These are phyloP conservation scores for Corythaeola cristata DNA, from an alignment of 2,113 vertebrate genomes.

Conservation along the genomic window DNA sequence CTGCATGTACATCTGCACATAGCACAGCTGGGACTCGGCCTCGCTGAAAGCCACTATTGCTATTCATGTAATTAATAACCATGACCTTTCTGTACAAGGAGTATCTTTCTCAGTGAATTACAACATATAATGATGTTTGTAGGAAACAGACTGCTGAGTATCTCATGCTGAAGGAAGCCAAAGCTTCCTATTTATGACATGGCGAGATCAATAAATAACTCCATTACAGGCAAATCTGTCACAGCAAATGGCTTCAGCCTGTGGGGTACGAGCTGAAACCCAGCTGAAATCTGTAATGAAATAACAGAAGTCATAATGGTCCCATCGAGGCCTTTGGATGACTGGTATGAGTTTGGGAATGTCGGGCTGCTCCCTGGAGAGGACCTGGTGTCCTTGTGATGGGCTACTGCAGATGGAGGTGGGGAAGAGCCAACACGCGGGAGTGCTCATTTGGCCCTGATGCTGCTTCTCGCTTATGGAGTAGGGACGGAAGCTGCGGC, in stretches of 20 bases:
- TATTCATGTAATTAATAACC: not conserved
- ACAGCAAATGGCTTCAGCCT: not conserved
- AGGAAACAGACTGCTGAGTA: not conserved
- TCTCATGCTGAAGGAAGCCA: not conserved
- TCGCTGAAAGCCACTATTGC: not conserved
- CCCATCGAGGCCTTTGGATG: not conserved
- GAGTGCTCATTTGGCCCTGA: not conserved
- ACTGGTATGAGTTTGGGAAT: not conserved
- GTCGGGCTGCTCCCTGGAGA: not conserved
- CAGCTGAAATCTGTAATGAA: not conserved
- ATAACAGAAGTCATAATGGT: not conserved
- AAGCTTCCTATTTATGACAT: slow-evolving; percentile 6
- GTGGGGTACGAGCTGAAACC: not conserved
- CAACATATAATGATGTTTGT: not conserved
- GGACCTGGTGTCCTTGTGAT: not conserved
- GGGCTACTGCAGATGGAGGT: not conserved
- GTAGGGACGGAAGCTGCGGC: fast-evolving
- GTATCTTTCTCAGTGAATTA: not conserved
- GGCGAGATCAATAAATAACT: not conserved
- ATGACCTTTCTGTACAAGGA: not conserved
- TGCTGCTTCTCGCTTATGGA: fast-evolving
- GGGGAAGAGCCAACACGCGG: fast-evolving
- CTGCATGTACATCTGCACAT: not conserved
- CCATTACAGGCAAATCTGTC: not conserved
- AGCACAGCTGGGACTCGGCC: not conserved